Evolutionary conservation across 2,888 invertebrate species (phyloP).

Genomic region (Acholoe squamosa): DNA sequence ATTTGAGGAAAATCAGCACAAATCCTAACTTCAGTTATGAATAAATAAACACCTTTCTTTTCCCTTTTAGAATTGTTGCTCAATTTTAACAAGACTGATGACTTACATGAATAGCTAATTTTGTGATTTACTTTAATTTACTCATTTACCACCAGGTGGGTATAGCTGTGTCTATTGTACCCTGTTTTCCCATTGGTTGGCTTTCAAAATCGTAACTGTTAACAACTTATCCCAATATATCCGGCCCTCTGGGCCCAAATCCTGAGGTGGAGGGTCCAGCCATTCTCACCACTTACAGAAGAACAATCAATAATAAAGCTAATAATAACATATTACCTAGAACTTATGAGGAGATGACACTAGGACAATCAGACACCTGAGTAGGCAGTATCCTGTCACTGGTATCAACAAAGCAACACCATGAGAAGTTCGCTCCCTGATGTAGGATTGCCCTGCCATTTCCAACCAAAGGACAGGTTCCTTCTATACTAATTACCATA

Average conservation of each 20-base stretch:
- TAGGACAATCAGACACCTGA: not conserved
- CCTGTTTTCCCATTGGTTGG: no score
- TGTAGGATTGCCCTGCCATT: not conserved
- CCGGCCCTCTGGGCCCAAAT: not conserved
- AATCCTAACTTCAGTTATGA: no score
- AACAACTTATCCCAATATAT: no score
- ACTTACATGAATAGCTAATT: no score
- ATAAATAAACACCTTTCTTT: no score
- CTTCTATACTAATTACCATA: constrained; percentile 14
- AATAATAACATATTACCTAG: not conserved
- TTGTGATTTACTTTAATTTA: no score
- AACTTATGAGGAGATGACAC: not conserved
- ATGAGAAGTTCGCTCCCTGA: not conserved
- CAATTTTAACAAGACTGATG: no score
- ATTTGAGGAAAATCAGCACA: no score
- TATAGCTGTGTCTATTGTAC: no score
- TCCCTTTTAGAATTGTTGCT: no score
- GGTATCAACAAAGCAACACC: constrained; percentile 13
- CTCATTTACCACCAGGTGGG: no score
- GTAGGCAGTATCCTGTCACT: not conserved
- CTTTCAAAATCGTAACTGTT: no score
- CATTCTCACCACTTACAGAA: not conserved
- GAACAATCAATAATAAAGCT: not conserved
- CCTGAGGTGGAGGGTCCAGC: not conserved
- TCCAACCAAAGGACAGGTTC: not conserved